Evolutionary conservation across 2,113 vertebrate species (phyloP).

Genomic region (Melanocharis versteri): DNA sequence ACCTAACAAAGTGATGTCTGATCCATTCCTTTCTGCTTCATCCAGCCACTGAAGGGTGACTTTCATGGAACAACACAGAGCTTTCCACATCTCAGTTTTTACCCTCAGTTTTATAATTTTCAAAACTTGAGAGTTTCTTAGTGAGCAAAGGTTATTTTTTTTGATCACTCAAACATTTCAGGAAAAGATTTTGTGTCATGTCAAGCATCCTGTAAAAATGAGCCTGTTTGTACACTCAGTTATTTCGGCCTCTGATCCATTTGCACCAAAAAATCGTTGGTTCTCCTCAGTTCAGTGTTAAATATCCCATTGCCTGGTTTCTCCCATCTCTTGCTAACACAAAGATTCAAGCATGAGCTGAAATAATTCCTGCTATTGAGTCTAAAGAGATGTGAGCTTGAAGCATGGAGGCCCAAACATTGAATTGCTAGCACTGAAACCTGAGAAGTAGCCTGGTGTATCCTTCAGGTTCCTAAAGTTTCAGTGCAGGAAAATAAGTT

Average conservation of each 20-base stretch:
- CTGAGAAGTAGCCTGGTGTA: background rate
- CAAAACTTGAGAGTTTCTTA: background rate
- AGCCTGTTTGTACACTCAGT: background rate
- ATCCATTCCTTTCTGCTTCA: background rate
- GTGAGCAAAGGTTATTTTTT: background rate
- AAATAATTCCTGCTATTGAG: background rate
- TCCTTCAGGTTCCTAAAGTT: background rate
- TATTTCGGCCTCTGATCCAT: background rate
- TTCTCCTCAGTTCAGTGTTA: background rate
- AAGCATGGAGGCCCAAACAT: background rate
- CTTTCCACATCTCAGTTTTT: background rate
- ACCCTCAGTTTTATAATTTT: background rate
- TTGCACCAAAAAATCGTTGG: background rate
- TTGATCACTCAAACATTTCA: background rate
- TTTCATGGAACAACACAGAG: background rate
- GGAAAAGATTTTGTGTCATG: background rate
- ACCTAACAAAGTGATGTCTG: background rate
- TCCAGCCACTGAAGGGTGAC: background rate
- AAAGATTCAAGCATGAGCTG: background rate
- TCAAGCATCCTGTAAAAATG: background rate
- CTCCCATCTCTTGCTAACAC: background rate
- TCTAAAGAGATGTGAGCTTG: background rate
- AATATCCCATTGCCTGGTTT: background rate
- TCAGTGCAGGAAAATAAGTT: background rate
- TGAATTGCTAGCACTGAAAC: background rate